phyloP scores from a whole-genome alignment of 2,888 invertebrate species.

The Hartigia nigra region DNA sequence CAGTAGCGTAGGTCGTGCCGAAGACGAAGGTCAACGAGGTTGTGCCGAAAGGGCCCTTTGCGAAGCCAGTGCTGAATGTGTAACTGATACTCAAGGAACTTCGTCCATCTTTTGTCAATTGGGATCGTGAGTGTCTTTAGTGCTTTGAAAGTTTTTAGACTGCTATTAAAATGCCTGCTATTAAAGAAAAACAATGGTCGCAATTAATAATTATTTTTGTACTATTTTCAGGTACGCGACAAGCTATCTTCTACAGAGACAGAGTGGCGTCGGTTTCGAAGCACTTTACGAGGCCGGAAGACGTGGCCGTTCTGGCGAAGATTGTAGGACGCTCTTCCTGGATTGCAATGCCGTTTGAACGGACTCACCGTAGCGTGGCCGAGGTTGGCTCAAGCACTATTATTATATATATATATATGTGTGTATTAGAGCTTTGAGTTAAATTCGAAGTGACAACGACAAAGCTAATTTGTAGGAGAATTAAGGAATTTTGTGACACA shows the following conservation, averaged over 20 bases:
- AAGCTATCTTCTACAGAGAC: conserved; percentile 84
- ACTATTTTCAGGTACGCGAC: conserved; percentile 78
- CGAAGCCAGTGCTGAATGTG: conserved; percentile 89
- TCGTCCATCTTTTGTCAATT: conserved; percentile 89
- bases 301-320: conserved; percentile 85
- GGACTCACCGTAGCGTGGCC: background rate
- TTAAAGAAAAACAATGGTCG: background rate
- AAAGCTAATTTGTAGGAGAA: background rate
- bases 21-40: conserved; percentile 87
- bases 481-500: background rate
- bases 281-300: conserved; percentile 87
- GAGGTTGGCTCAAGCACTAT: background rate
- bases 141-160: background rate
- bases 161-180: too few relatives aligned
- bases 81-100: conserved; percentile 77
- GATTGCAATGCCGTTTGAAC: conserved; percentile 89
- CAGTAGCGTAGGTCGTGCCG: conserved; percentile 72
- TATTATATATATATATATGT: background rate
- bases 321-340: conserved; percentile 86
- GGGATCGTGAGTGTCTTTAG: conserved; percentile 81
- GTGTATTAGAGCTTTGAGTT: background rate
- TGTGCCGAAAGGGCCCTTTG: conserved; percentile 77
- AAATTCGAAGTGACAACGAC: background rate
- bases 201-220: background rate
- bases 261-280: conserved; percentile 79